Base-by-base conservation (phyloP, 2,888 invertebrate genomes). In the Nomada ruficornis region DNA sequence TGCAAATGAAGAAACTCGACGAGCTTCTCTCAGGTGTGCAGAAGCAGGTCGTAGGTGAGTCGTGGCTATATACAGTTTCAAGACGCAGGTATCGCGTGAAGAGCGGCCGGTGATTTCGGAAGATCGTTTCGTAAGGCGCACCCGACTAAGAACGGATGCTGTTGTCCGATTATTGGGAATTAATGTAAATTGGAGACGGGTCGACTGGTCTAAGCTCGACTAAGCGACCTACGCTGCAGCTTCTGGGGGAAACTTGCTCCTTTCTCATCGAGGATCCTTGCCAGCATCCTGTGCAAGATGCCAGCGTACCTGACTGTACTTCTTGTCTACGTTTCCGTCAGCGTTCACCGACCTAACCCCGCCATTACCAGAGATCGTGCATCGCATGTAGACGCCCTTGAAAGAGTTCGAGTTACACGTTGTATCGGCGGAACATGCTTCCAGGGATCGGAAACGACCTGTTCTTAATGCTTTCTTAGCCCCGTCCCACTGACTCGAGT, bases 141-240 rank as follows among this genome's bases (percentile, higher is more conserved):
- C 75, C 13, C 52, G 23, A n/a, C 67, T 73, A 68, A 75, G 81
- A 77, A 82, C 82, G 74, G 82, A 86, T 82, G 82, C 76, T 79
- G 80, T 86, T 84, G 90, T 88, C 90, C 90, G 90, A 91, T 91
- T 89, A 91, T 90, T 87, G 88, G 85, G 81, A 91, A 91, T 91
- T 88, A 91, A 90, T 90, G 91, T 90, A 90, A 91, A 91, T 90
- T 89, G 90, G 82, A 76, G 86, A 65, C 83, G 69, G 81, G 82
- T 60, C 77, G 79, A 78, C 80, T 88, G 85, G 85, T 79, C 86
- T 86, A 74, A 88, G 87, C 86, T 83, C 83, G 83, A 79, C 84
- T 88, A 89, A 89, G 87, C 86, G 85, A 77, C 78, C 71, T 63
- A 76, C 77, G 79, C 75, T 67, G 77, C 74, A 80, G 70, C 80